Evolutionary conservation across 2,113 vertebrate genomes (phyloP).

Genomic region (Entosphenus tridentatus): DNA sequence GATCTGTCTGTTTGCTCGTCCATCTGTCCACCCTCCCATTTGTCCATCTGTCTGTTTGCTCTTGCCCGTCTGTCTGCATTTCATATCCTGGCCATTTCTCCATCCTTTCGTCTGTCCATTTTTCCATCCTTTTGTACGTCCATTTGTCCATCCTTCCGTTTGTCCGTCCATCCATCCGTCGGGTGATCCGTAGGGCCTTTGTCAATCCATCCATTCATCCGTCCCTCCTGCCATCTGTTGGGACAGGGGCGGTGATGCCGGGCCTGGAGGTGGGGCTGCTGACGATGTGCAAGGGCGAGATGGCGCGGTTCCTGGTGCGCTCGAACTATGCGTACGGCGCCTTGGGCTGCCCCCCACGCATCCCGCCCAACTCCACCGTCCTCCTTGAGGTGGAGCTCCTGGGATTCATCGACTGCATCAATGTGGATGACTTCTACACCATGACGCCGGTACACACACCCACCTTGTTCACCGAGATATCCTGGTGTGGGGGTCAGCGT

Average conservation of each 20-base stretch:
- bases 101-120: not conserved
- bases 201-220: not conserved
- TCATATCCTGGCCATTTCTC: not conserved
- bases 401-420: conserved; percentile 44
- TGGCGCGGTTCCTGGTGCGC: conserved; percentile 39
- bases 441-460: conserved; percentile 24
- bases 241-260: conserved; percentile 43
- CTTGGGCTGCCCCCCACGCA: conserved; percentile 47
- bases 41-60: not conserved
- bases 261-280: conserved; percentile 55
- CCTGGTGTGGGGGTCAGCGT: too few species aligned
- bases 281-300: conserved; percentile 60
- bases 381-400: conserved; percentile 55
- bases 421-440: conserved; percentile 37
- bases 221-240: not conserved
- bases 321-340: conserved; percentile 49
- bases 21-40: not conserved
- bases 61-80: not conserved
- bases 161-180: not conserved
- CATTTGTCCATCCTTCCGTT: not conserved
- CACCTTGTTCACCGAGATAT: not conserved
- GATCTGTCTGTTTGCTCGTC: not conserved
- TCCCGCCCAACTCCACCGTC: conserved; percentile 35
- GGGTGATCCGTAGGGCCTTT: not conserved
- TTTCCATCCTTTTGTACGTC: not conserved